These are phyloP conservation scores for Paedocypris sp. DNA, from an alignment of 2,113 vertebrate species.

Conservation along the genomic window DNA sequence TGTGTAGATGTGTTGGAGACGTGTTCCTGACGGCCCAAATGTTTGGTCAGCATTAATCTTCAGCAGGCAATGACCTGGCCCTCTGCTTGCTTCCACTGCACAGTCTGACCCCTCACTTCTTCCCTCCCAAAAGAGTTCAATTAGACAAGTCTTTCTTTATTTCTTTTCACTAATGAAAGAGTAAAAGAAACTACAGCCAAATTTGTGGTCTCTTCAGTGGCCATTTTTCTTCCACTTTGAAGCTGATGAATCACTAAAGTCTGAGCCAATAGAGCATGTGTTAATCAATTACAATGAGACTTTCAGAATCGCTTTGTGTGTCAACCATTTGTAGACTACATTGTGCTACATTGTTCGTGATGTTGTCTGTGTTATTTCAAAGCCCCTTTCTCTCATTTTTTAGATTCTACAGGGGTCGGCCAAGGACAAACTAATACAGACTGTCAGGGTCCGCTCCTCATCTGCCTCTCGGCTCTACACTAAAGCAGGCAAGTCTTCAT, in stretches of 20 bases:
- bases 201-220: constrained; percentile 3
- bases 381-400: too few relatives aligned
- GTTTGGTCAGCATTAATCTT: constrained; percentile 19
- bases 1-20: background rate
- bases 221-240: constrained; percentile 16
- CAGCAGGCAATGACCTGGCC: background rate
- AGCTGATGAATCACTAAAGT: constrained; percentile 17
- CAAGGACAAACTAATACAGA: too few relatives aligned
- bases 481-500: too few relatives aligned
- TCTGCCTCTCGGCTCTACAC: too few relatives aligned
- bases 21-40: constrained; percentile 3
- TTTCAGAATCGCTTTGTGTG: too few relatives aligned
- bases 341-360: too few relatives aligned
- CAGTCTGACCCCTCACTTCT: constrained; percentile 8
- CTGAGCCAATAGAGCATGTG: background rate
- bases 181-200: constrained; percentile 1
- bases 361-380: too few relatives aligned
- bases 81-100: constrained; percentile 23
- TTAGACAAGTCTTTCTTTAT: constrained; percentile 31
- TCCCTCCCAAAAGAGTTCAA: constrained; percentile 2
- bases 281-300: background rate
- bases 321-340: too few relatives aligned
- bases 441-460: too few relatives aligned
- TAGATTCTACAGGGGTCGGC: too few relatives aligned
- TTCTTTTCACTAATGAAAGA: constrained; percentile 20